phyloP scores from a whole-genome alignment of 2,797 vertebrate genomes.

The Pseudopleuronectes americanus region DNA sequence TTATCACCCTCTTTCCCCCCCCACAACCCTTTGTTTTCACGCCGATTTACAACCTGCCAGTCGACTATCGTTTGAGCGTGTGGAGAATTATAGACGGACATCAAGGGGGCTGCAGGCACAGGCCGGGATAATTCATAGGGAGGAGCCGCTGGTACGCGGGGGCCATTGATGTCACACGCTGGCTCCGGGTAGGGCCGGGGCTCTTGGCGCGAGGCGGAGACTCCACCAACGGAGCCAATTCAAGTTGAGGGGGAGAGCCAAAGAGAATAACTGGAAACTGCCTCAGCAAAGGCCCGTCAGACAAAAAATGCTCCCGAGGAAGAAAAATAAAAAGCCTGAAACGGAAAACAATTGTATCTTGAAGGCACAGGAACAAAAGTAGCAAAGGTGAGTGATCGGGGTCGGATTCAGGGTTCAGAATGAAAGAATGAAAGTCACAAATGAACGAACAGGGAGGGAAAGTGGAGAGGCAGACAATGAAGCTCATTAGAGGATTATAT shows the following conservation, averaged over 20 bases:
- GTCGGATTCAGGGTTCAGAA: slow-evolving; percentile 68
- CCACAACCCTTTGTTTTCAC: slow-evolving; percentile 61
- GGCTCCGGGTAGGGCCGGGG: slow-evolving; percentile 49
- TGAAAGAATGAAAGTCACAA: slow-evolving; percentile 67
- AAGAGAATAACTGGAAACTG: slow-evolving; percentile 87
- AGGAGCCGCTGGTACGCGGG: slow-evolving; percentile 56
- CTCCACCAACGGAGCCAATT: slow-evolving; percentile 79
- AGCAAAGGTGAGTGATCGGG: slow-evolving; percentile 80
- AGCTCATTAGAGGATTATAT: slow-evolving; percentile 67
- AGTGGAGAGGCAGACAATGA: slow-evolving; percentile 49
- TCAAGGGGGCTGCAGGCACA: slow-evolving; percentile 40
- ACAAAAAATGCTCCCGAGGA: slow-evolving; percentile 42
- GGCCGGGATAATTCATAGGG: slow-evolving; percentile 60
- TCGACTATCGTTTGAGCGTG: slow-evolving; percentile 62
- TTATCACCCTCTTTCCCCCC: slow-evolving; percentile 56
- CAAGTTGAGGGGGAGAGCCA: slow-evolving; percentile 73
- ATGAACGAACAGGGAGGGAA: slow-evolving; percentile 49
- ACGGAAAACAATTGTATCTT: slow-evolving; percentile 85
- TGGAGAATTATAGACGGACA: slow-evolving; percentile 54
- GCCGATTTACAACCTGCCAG: slow-evolving; percentile 71
- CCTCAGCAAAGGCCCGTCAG: slow-evolving; percentile 79
- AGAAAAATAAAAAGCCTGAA: slow-evolving; percentile 58
- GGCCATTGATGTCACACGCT: slow-evolving; percentile 72
- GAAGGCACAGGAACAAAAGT: slow-evolving; percentile 83
- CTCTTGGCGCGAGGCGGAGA: slow-evolving; percentile 75